A percentile compares a stretch with the other conserved stretches of the same genome.
Evolutionary conservation across 2,888 invertebrate species (phyloP).

Genomic region (Drosophila borealis): DNA sequence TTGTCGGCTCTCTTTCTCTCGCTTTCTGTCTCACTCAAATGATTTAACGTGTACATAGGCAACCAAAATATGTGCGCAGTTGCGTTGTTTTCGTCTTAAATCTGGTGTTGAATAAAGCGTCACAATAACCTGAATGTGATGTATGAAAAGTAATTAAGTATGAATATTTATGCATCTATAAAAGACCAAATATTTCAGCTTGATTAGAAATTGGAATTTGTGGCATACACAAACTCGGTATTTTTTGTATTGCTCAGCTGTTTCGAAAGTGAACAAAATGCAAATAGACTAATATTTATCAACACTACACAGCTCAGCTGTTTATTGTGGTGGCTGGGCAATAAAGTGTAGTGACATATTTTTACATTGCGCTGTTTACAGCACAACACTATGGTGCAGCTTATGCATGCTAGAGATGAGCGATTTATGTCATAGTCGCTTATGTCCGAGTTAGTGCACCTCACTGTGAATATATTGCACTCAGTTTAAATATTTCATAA

Average conservation of each 20-base stretch:
- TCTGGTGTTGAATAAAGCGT: neutral
- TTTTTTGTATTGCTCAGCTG: conserved; percentile 23
- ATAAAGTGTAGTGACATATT: neutral
- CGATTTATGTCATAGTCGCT: neutral
- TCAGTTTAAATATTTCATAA: neutral
- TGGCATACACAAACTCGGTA: conserved; percentile 5
- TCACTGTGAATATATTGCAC: neutral
- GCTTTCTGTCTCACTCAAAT: conserved; percentile 14
- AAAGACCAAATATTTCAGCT: neutral
- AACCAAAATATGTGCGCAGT: conserved; percentile 58
- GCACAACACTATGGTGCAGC: conserved; percentile 8
- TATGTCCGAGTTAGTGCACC: neutral
- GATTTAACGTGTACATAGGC: conserved; percentile 23
- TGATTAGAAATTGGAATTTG: neutral
- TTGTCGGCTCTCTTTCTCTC: conserved; percentile 42
- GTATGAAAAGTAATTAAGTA: neutral
- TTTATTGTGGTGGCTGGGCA: conserved; percentile 15
- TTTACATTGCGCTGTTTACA: neutral
- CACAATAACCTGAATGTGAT: neutral
- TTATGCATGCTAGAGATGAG: neutral
- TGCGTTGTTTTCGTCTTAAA: conserved; percentile 9
- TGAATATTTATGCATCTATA: conserved; percentile 3
- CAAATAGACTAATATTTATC: conserved; percentile 11
- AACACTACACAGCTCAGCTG: conserved; percentile 38
- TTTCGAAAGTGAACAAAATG: neutral